phyloP scores from a whole-genome alignment of 2,113 vertebrate species.

The Neolamprologus kungweensis region DNA sequence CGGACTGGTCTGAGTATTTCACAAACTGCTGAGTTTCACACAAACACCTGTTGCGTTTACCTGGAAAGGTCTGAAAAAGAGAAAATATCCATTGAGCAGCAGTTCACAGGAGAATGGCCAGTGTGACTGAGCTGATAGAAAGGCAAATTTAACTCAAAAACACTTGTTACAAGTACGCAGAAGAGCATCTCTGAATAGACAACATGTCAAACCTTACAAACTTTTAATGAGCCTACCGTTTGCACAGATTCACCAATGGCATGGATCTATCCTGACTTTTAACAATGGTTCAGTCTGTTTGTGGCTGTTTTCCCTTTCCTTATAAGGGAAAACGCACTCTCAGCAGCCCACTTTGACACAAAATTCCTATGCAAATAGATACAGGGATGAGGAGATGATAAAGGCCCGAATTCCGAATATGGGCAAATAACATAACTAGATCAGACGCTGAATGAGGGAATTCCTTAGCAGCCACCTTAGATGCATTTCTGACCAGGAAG shows the following conservation, averaged over 20 bases:
- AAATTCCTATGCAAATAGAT: not conserved
- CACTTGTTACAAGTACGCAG: not conserved
- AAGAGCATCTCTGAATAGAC: not conserved
- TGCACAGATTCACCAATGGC: not conserved
- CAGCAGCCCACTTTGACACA: not conserved
- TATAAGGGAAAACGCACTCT: not conserved
- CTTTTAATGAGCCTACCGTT: not conserved
- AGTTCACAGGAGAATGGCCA: not conserved
- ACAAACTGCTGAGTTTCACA: not conserved
- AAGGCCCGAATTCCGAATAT: no score
- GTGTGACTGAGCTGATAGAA: not conserved
- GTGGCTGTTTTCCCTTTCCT: not conserved
- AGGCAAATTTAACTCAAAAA: not conserved
- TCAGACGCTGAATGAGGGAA: no score
- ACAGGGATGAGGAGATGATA: not conserved
- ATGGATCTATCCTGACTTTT: not conserved
- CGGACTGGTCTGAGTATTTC: not conserved
- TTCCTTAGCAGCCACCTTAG: no score
- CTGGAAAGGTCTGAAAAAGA: not conserved
- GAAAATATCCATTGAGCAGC: not conserved
- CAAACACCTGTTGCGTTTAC: not conserved
- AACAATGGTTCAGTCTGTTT: not conserved
- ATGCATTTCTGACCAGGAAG: no score
- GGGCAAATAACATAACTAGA: no score
- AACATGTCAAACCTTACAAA: not conserved